phyloP scores from a whole-genome alignment of 2,888 invertebrate species.

The Schrankia costaestrigalis region DNA sequence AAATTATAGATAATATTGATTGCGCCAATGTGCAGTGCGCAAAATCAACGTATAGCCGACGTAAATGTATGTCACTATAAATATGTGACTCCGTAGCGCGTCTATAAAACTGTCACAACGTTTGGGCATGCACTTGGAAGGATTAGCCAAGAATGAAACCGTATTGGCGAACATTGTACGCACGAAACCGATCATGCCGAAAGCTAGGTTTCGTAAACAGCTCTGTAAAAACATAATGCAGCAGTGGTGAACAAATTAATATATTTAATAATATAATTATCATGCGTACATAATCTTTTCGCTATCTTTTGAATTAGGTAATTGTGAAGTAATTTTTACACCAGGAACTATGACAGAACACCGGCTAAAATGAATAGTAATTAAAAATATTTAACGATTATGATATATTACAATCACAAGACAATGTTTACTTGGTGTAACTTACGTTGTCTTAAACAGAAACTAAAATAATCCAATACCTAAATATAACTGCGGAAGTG shows the following conservation, averaged over 20 bases:
- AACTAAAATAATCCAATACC: slow-evolving; percentile 51
- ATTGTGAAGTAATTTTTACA: no score
- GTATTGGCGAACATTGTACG: slow-evolving; percentile 15
- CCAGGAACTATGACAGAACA: no score
- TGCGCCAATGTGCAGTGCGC: slow-evolving; percentile 65
- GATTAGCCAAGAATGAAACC: slow-evolving; percentile 30
- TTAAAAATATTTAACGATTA: no score
- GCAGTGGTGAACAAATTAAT: no score
- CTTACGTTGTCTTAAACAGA: slow-evolving; percentile 47
- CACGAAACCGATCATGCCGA: no score
- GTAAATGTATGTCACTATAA: slow-evolving; percentile 46
- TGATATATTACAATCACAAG: slow-evolving; percentile 4
- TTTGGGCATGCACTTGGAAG: slow-evolving; percentile 22
- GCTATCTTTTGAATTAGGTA: no score
- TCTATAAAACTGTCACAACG: slow-evolving; percentile 34
- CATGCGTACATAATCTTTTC: no score
- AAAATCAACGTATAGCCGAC: slow-evolving; percentile 51
- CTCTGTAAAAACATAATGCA: no score
- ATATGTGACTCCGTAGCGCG: slow-evolving; percentile 43
- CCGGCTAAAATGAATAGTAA: no score
- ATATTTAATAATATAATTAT: no score
- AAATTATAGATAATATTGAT: slow-evolving; percentile 46
- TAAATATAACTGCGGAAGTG: slow-evolving; percentile 55
- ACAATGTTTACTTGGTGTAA: slow-evolving; percentile 29
- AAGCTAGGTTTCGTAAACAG: no score